Evolutionary conservation across 2,797 vertebrate species (phyloP).

Genomic region (Martes flavigula): DNA sequence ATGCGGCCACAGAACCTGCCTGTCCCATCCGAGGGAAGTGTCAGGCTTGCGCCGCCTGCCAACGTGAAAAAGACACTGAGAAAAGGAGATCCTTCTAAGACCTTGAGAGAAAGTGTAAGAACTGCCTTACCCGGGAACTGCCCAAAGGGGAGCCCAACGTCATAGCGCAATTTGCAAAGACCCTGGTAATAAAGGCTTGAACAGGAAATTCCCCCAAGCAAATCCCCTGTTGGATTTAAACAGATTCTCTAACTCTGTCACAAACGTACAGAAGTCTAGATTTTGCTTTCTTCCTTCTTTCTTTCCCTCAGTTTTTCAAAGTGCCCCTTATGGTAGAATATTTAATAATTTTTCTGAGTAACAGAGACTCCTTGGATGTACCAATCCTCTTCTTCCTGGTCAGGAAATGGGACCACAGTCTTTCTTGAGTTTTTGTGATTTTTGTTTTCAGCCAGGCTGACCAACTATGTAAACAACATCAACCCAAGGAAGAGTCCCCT

Average conservation of each 20-base stretch:
- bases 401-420: slow-evolving; percentile 32
- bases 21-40: slow-evolving; percentile 53
- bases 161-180: slow-evolving; percentile 64
- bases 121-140: slow-evolving; percentile 11
- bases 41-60: slow-evolving; percentile 61
- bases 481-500: not conserved
- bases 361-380: not conserved
- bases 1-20: not conserved
- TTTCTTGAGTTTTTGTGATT: not conserved
- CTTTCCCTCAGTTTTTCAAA: not conserved
- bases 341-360: not conserved
- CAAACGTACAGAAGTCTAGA: slow-evolving; percentile 55
- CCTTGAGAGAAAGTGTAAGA: not conserved
- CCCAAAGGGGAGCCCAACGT: slow-evolving; percentile 31
- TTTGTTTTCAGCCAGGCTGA: not conserved
- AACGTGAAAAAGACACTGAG: slow-evolving; percentile 22
- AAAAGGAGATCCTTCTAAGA: not conserved
- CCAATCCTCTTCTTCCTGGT: not conserved
- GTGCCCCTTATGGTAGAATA: not conserved
- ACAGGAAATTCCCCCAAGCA: slow-evolving; percentile 78
- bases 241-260: slow-evolving; percentile 70
- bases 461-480: slow-evolving; percentile 52
- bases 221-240: slow-evolving; percentile 69
- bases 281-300: slow-evolving; percentile 8
- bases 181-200: slow-evolving; percentile 72